A percentile compares a stretch with the other conserved stretches of the same genome.
phyloP scores from a whole-genome alignment of 1,140 invertebrate genomes.

The Polypedilum pembai region DNA sequence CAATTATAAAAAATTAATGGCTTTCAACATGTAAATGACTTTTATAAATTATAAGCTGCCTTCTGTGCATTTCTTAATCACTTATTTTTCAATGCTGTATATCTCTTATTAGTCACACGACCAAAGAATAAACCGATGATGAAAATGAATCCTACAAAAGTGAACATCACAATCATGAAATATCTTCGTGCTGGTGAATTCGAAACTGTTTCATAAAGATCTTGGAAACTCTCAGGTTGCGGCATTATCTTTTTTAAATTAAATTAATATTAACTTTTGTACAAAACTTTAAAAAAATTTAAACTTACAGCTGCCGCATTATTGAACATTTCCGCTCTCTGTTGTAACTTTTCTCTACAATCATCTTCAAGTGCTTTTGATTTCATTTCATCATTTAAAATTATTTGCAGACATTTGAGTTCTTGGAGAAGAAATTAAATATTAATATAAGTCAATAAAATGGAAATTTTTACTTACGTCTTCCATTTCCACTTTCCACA shows the following conservation, averaged over 20 bases:
- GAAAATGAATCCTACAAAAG: slow-evolving; percentile 68
- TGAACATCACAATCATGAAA: slow-evolving; percentile 62
- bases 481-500: slow-evolving; percentile 74
- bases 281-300: slow-evolving; percentile 29
- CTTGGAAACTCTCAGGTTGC: slow-evolving; percentile 58
- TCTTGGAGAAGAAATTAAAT: slow-evolving; percentile 57
- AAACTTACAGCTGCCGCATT: slow-evolving; percentile 69
- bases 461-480: too few species aligned
- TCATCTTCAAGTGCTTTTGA: slow-evolving; percentile 61
- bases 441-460: too few species aligned
- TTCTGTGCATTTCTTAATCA: slow-evolving; percentile 37
- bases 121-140: slow-evolving; percentile 75
- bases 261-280: slow-evolving; percentile 28
- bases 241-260: slow-evolving; percentile 37
- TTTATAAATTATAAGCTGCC: too few species aligned
- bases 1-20: too few species aligned
- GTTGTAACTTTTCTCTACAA: slow-evolving; percentile 68
- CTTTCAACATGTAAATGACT: too few species aligned
- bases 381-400: slow-evolving; percentile 53
- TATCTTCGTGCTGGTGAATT: slow-evolving; percentile 69
- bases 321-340: slow-evolving; percentile 81
- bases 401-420: slow-evolving; percentile 70
- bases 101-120: slow-evolving; percentile 58
- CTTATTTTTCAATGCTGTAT: slow-evolving; percentile 60
- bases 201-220: slow-evolving; percentile 60